These are phyloP conservation scores for Falco punctatus DNA, from an alignment of 2,113 vertebrate species.

Conservation along the genomic window DNA sequence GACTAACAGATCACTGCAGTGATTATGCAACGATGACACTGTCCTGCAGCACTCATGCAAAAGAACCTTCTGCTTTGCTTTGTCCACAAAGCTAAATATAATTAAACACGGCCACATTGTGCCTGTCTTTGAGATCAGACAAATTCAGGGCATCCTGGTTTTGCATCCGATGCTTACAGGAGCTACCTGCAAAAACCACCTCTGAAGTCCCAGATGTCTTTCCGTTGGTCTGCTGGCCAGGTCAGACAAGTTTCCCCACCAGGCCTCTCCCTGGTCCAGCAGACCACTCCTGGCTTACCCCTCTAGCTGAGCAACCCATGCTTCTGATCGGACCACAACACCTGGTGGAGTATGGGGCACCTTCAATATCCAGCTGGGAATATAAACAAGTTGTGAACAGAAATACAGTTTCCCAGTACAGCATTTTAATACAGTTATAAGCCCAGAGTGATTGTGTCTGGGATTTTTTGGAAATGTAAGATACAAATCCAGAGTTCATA, in stretches of 20 bases:
- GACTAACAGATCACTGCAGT: background rate
- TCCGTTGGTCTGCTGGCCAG: background rate
- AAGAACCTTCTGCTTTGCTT: background rate
- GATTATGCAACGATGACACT: background rate
- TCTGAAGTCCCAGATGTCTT: background rate
- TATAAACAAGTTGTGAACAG: background rate
- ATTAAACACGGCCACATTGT: background rate
- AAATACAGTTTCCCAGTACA: background rate
- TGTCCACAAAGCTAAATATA: background rate
- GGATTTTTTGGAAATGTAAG: background rate
- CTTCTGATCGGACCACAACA: background rate
- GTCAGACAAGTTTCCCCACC: background rate
- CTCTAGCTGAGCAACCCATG: accelerated
- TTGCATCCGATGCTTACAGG: background rate
- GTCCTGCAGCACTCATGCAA: background rate
- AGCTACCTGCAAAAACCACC: background rate
- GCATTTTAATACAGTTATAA: background rate
- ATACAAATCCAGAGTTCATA: background rate
- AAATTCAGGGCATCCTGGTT: background rate
- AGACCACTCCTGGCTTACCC: background rate
- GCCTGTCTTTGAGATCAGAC: background rate
- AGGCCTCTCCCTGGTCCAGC: background rate
- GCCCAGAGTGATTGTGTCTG: background rate
- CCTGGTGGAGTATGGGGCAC: background rate
- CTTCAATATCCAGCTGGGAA: background rate